Percentiles rank a stretch among this genome's conserved stretches.
These are phyloP conservation scores for Linhomoeus sp. DNA, from an alignment of 2,888 invertebrate species.

Conservation along the genomic window DNA sequence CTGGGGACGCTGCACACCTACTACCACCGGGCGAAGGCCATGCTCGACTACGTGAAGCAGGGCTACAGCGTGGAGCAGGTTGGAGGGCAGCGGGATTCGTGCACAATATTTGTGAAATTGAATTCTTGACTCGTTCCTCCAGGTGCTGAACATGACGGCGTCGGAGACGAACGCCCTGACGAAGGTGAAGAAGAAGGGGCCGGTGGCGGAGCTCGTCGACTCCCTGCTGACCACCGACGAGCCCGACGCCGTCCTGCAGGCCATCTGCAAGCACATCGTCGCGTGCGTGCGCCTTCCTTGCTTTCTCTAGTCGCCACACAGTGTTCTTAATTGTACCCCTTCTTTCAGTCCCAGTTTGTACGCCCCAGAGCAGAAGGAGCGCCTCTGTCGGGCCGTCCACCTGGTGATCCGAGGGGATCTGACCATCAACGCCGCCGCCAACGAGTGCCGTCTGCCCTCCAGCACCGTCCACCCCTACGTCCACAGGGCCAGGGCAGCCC, in stretches of 20 bases:
- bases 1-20: conserved; percentile 3
- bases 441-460: conserved; percentile 1
- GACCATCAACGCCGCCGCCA: conserved; percentile 6
- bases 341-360: background rate
- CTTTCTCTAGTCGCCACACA: no score
- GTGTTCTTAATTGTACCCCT: no score
- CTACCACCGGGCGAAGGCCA: background rate
- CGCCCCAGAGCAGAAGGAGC: conserved; percentile 2
- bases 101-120: no score
- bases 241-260: no score
- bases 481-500: conserved; percentile 1
- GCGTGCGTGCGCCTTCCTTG: no score
- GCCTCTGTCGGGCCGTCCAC: background rate
- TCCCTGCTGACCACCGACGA: no score
- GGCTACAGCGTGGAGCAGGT: background rate
- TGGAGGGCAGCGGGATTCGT: no score
- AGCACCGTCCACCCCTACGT: conserved; percentile 6
- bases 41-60: background rate
- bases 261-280: no score
- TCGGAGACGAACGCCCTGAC: background rate
- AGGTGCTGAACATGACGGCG: background rate
- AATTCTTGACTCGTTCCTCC: no score
- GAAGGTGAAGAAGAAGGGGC: no score
- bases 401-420: conserved; percentile 1
- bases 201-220: no score